A percentile compares a stretch with the other conserved stretches of the same genome.
These are phyloP conservation scores for Xenopus laevis DNA, from an alignment of 2,113 vertebrate genomes.

Conservation along the genomic window DNA sequence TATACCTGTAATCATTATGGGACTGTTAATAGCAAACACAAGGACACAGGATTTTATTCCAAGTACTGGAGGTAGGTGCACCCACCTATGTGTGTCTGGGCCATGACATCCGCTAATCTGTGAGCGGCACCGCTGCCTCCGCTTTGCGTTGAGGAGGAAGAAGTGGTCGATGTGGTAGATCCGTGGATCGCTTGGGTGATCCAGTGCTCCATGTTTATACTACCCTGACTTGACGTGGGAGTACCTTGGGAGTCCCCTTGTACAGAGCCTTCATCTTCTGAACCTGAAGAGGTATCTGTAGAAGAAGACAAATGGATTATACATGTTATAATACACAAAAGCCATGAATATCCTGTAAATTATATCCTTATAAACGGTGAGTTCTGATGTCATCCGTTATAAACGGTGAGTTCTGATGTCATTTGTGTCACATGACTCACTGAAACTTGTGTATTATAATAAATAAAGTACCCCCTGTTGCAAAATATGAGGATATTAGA, in stretches of 20 bases:
- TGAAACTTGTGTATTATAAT: too few relatives aligned
- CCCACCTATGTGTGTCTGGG: slow-evolving; percentile 85
- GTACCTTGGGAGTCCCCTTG: slow-evolving; percentile 88
- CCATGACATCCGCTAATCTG: slow-evolving; percentile 91
- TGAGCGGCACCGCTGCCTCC: slow-evolving; percentile 91
- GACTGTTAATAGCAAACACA: too few relatives aligned
- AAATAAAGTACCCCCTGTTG: too few relatives aligned
- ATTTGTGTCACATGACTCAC: too few relatives aligned
- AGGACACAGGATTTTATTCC: too few relatives aligned
- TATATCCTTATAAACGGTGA: too few relatives aligned
- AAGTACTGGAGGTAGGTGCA: neutral
- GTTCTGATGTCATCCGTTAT: too few relatives aligned
- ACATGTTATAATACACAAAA: too few relatives aligned
- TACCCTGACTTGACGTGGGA: slow-evolving; percentile 86
- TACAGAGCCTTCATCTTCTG: slow-evolving; percentile 90
- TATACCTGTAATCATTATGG: too few relatives aligned
- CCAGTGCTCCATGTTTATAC: slow-evolving; percentile 97
- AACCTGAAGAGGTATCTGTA: slow-evolving; percentile 95
- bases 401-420: too few relatives aligned
- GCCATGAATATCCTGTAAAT: too few relatives aligned
- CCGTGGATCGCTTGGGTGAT: slow-evolving; percentile 94
- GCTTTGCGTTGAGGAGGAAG: slow-evolving; percentile 93
- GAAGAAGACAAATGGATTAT: neutral
- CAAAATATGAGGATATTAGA: too few relatives aligned
- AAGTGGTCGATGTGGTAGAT: slow-evolving; percentile 89